These are phyloP conservation scores for Carassius auratus DNA, from an alignment of 2,113 vertebrate genomes.

Conservation along the genomic window DNA sequence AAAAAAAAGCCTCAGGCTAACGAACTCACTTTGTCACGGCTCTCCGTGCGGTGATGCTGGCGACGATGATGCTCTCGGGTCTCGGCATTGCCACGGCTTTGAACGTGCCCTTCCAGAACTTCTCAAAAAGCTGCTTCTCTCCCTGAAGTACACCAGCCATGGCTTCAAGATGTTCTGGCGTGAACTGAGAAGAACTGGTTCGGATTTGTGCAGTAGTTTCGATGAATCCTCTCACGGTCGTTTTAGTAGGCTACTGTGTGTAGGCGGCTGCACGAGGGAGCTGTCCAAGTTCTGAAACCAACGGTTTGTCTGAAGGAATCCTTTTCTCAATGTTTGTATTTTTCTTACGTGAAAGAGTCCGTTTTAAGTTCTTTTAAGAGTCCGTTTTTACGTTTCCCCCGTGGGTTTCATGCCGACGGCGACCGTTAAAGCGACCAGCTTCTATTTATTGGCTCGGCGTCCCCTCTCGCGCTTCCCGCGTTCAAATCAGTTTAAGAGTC, in stretches of 20 bases:
- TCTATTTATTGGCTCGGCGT: conserved; percentile 21
- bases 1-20: background rate
- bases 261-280: conserved; percentile 62
- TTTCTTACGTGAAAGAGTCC: background rate
- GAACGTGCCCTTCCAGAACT: conserved; percentile 97
- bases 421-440: background rate
- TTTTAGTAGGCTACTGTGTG: background rate
- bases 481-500: too few species aligned
- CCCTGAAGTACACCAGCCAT: conserved; percentile 81
- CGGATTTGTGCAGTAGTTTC: background rate
- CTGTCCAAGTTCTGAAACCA: conserved; percentile 79
- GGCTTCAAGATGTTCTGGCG: conserved; percentile 38
- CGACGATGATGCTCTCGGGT: conserved; percentile 90
- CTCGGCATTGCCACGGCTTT: conserved; percentile 94
- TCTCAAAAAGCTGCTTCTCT: conserved; percentile 98
- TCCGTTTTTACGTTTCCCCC: background rate
- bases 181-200: conserved; percentile 35
- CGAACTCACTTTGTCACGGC: conserved; percentile 81
- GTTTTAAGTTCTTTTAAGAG: background rate
- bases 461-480: background rate
- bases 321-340: background rate
- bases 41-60: conserved; percentile 89
- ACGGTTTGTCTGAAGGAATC: background rate
- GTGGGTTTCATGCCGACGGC: background rate
- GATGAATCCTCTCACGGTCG: background rate